A percentile compares a stretch with the other conserved stretches of the same genome.
phyloP scores from a whole-genome alignment of 2,113 vertebrate species.

The Lucifuga dentata region DNA sequence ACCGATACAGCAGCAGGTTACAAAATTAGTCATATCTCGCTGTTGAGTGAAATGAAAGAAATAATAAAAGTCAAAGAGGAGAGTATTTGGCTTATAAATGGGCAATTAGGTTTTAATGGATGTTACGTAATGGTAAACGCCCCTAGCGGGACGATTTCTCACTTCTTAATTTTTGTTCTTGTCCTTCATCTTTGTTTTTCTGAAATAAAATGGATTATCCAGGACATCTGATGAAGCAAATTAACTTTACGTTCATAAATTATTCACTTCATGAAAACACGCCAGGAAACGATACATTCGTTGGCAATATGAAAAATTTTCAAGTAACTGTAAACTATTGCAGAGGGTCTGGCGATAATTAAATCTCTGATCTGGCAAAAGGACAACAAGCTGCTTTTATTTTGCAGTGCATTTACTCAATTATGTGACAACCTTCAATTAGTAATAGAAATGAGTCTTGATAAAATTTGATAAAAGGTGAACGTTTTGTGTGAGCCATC shows the following conservation, averaged over 20 bases:
- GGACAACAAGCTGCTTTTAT: too few relatives aligned
- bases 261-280: background rate
- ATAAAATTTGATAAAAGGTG: conserved; percentile 33
- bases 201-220: conserved; percentile 12
- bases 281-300: background rate
- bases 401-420: too few relatives aligned
- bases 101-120: conserved; percentile 13
- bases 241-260: background rate
- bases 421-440: too few relatives aligned
- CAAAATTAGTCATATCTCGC: background rate
- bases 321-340: conserved; percentile 7
- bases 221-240: background rate
- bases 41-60: background rate
- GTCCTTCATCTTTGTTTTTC: background rate
- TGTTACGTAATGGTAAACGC: conserved; percentile 17
- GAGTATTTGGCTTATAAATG: background rate
- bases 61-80: background rate
- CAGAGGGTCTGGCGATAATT: too few relatives aligned
- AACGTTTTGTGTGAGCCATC: conserved; percentile 31
- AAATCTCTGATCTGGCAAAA: too few relatives aligned
- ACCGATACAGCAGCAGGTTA: background rate
- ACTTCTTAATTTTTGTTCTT: background rate
- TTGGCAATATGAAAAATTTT: conserved; percentile 6
- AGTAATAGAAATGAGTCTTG: conserved; percentile 27
- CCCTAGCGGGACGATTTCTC: conserved; percentile 3